These are phyloP conservation scores for Ondatra zibethicus DNA, from an alignment of 2,113 vertebrate genomes.

Conservation along the genomic window DNA sequence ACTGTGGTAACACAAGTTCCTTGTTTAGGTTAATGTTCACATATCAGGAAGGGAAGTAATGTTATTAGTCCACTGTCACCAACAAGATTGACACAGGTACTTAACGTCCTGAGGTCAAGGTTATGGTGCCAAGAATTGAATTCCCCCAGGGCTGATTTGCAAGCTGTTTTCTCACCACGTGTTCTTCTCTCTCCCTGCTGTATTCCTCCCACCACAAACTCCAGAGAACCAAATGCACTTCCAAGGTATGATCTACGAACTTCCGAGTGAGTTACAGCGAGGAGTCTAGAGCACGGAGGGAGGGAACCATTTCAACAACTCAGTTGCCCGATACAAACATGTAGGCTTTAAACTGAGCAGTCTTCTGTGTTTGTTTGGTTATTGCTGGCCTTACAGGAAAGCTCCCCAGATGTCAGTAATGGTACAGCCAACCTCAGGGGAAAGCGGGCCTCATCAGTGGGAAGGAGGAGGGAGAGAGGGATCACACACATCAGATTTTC, in stretches of 20 bases:
- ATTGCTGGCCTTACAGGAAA: background rate
- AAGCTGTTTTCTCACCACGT: background rate
- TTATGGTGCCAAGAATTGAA: background rate
- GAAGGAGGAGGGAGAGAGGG: background rate
- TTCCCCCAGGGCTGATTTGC: background rate
- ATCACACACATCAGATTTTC: background rate
- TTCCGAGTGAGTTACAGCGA: rapidly evolving
- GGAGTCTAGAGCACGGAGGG: too few species aligned
- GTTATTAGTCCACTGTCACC: background rate
- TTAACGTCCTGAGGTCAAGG: background rate
- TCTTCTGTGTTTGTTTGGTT: background rate
- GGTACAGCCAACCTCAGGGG: background rate
- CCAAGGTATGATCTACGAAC: background rate
- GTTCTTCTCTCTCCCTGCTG: background rate
- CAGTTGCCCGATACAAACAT: rapidly evolving
- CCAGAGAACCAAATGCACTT: background rate
- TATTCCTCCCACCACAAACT: rapidly evolving
- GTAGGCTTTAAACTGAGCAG: background rate
- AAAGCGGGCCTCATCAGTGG: background rate
- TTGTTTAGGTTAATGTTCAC: background rate
- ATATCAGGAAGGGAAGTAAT: background rate
- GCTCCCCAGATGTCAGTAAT: background rate
- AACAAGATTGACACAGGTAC: background rate
- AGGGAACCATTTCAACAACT: background rate
- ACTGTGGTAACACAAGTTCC: background rate